A percentile compares a stretch with the other conserved stretches of the same genome.
Conservation (phyloP, 2,113 vertebrate genomes). For the Pavo muticus region DNA sequence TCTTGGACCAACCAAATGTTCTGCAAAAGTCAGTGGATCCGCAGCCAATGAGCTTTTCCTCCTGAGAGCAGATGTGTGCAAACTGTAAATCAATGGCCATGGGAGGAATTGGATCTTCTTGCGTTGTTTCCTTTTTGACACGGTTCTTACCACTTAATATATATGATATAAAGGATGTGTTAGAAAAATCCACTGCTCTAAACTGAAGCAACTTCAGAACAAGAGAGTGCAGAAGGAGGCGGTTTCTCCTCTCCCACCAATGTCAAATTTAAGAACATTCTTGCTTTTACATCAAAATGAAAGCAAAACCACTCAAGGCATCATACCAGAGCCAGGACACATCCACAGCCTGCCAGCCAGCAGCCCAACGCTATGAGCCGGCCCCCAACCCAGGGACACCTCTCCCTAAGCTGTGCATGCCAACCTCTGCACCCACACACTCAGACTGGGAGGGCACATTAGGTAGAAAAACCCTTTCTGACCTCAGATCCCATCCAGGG, state of each 20-base stretch:
- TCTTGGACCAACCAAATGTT: not conserved
- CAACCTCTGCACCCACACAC: rapidly evolving
- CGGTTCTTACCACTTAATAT: rapidly evolving
- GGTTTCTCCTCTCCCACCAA: not conserved
- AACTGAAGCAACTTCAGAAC: not conserved
- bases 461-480: not conserved
- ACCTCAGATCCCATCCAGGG: not conserved
- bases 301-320: not conserved
- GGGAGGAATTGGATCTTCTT: not conserved
- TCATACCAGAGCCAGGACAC: not conserved
- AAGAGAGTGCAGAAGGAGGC: rapidly evolving
- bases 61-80: not conserved
- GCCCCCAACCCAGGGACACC: not conserved
- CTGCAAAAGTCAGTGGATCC: not conserved
- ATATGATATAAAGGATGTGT: too few relatives aligned
- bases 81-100: not conserved
- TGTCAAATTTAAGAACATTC: not conserved
- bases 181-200: not conserved
- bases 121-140: too few relatives aligned
- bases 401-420: not conserved
- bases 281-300: not conserved
- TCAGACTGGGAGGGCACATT: not conserved
- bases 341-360: rapidly evolving
- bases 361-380: not conserved
- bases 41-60: not conserved